Evolutionary conservation across 2,113 vertebrate species (phyloP).

Genomic region (Thermophis baileyi): DNA sequence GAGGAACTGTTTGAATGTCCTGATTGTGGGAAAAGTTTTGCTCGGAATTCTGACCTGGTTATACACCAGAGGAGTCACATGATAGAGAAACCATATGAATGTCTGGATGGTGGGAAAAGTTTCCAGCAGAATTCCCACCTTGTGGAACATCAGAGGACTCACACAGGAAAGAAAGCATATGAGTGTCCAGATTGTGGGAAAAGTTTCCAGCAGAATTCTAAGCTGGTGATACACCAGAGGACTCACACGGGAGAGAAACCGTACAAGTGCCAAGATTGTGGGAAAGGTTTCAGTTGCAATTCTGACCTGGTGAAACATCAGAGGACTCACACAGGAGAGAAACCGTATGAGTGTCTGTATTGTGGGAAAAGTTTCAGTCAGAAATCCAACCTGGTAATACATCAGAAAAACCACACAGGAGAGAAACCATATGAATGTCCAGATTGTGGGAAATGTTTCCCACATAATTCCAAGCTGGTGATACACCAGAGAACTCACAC

Average conservation of each 20-base stretch:
- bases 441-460: background rate
- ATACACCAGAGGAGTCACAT: background rate
- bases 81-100: background rate
- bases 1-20: background rate
- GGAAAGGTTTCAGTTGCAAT: background rate
- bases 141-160: background rate
- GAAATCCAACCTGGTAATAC: background rate
- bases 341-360: background rate
- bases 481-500: background rate
- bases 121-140: background rate
- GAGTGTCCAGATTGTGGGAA: background rate
- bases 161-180: background rate
- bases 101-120: background rate
- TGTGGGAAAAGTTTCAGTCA: background rate
- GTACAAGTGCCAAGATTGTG: background rate
- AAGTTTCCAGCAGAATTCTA: background rate
- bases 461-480: background rate
- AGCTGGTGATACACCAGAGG: background rate
- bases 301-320: background rate
- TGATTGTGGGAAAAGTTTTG: background rate
- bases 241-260: background rate
- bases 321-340: background rate
- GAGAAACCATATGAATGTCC: background rate
- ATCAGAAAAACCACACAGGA: background rate
- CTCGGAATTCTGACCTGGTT: background rate